phyloP scores from a whole-genome alignment of 2,113 vertebrate species.

The Diadophis punctatus region DNA sequence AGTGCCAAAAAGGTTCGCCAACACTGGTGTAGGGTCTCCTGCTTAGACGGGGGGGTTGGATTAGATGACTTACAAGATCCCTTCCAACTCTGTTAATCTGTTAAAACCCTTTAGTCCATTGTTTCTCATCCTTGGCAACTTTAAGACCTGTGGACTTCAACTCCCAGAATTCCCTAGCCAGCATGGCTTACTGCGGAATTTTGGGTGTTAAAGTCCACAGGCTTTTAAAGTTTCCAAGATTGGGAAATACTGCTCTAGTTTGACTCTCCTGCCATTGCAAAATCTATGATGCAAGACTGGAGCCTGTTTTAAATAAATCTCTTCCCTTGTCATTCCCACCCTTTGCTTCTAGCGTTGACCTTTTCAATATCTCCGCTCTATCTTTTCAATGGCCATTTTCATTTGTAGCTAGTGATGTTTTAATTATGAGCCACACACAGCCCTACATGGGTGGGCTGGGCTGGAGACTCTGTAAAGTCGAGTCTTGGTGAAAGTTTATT shows the following conservation, averaged over 20 bases:
- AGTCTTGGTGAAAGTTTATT: not conserved
- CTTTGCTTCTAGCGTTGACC: not conserved
- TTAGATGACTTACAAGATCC: too few relatives aligned
- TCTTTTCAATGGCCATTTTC: not conserved
- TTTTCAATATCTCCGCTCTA: not conserved
- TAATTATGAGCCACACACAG: not conserved
- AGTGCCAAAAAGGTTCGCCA: too few relatives aligned
- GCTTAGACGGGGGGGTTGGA: too few relatives aligned
- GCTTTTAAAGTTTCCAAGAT: too few relatives aligned
- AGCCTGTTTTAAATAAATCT: not conserved
- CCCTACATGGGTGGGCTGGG: not conserved
- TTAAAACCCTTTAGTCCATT: not conserved
- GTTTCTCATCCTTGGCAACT: not conserved
- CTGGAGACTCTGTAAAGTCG: not conserved
- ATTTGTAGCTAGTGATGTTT: not conserved
- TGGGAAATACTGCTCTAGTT: not conserved
- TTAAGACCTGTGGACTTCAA: too few relatives aligned
- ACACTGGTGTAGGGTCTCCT: too few relatives aligned
- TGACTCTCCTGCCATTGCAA: not conserved
- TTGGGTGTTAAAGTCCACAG: too few relatives aligned
- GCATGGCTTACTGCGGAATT: too few relatives aligned
- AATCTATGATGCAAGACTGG: not conserved
- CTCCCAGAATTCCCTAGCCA: too few relatives aligned
- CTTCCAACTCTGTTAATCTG: too few relatives aligned
- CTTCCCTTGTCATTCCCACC: not conserved